A percentile compares a stretch with the other conserved stretches of the same genome.
These are phyloP conservation scores for Tichodroma muraria DNA, from an alignment of 2,113 vertebrate genomes.

Conservation along the genomic window DNA sequence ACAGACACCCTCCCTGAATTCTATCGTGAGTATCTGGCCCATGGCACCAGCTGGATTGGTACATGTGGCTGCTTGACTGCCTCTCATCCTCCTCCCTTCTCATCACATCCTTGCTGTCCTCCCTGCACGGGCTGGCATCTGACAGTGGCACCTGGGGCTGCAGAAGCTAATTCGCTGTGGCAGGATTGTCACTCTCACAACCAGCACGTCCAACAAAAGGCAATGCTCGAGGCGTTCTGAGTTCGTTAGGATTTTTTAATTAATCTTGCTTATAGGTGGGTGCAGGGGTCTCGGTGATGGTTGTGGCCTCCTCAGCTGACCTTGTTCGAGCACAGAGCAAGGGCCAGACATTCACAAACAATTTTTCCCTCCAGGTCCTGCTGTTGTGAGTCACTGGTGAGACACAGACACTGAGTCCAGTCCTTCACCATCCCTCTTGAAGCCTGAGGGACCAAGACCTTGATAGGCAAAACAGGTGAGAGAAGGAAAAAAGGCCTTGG, in stretches of 20 bases:
- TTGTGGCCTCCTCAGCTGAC: background rate
- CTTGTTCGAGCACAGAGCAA: background rate
- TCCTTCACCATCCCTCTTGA: background rate
- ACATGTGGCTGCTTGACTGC: background rate
- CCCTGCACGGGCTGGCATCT: background rate
- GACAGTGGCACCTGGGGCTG: background rate
- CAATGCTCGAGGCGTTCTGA: background rate
- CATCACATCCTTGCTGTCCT: background rate
- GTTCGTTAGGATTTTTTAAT: background rate
- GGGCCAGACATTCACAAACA: background rate
- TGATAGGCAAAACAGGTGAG: background rate
- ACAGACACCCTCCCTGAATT: background rate
- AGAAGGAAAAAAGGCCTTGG: background rate
- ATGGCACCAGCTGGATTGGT: background rate
- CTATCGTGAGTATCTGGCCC: background rate
- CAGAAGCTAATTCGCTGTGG: background rate
- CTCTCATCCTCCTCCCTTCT: background rate
- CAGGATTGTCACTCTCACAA: background rate
- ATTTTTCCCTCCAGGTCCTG: background rate
- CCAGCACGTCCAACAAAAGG: background rate
- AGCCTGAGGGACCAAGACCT: background rate
- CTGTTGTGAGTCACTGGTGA: accelerated
- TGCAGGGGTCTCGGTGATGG: background rate
- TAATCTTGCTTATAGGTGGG: background rate
- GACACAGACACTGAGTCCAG: background rate